Evolutionary conservation across 2,888 invertebrate genomes (phyloP).

Genomic region (Platycheirus rosarum): DNA sequence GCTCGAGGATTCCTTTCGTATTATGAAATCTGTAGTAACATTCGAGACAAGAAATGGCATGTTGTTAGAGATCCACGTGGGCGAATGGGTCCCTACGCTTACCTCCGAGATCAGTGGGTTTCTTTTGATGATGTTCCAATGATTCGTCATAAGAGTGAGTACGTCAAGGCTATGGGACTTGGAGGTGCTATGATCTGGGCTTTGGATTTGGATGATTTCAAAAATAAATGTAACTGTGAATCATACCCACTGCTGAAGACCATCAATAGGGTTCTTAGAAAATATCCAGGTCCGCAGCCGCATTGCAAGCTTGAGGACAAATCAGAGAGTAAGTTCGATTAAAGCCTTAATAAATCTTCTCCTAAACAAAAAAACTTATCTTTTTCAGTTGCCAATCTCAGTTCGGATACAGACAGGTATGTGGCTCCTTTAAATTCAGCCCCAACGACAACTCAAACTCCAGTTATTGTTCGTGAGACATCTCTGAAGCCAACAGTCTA

Average conservation of each 20-base stretch:
- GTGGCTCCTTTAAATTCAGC: slow-evolving; percentile 40
- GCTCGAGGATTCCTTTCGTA: slow-evolving; percentile 94
- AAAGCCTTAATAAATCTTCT: not conserved
- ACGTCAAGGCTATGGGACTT: slow-evolving; percentile 89
- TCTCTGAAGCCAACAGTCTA: slow-evolving; percentile 31
- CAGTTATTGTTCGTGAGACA: slow-evolving; percentile 50
- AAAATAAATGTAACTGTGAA: slow-evolving; percentile 91
- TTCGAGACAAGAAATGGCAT: slow-evolving; percentile 89
- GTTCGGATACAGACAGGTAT: slow-evolving; percentile 8
- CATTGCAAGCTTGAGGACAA: slow-evolving; percentile 84
- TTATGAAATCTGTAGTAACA: slow-evolving; percentile 94
- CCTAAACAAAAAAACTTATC: too few relatives aligned
- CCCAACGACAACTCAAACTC: slow-evolving; percentile 50
- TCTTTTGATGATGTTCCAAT: slow-evolving; percentile 95
- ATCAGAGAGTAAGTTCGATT: slow-evolving; percentile 79
- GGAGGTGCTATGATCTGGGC: slow-evolving; percentile 96
- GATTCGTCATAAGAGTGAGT: slow-evolving; percentile 92
- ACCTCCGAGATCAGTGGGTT: slow-evolving; percentile 93
- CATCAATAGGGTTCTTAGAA: slow-evolving; percentile 90
- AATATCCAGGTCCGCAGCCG: slow-evolving; percentile 87
- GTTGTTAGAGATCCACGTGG: slow-evolving; percentile 90
- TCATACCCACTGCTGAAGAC: slow-evolving; percentile 90
- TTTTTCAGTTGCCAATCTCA: slow-evolving; percentile 6
- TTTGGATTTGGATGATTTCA: slow-evolving; percentile 93
- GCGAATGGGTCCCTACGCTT: slow-evolving; percentile 94